phyloP scores from a whole-genome alignment of 30 jellyfish, hydroid and myxozoan species.

The Calvadosia cruxmelitensis region DNA sequence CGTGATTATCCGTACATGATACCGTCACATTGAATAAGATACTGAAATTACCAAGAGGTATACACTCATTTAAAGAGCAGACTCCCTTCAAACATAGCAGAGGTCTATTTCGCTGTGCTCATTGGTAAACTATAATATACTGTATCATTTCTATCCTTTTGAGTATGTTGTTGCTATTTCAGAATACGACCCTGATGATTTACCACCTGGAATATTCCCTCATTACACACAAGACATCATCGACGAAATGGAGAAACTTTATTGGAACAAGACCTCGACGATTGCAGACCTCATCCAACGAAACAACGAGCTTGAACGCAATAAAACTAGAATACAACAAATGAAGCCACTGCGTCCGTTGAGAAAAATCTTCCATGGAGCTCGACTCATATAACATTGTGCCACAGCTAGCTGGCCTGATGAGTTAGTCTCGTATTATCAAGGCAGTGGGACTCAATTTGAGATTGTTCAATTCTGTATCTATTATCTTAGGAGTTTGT shows the following conservation, averaged over 20 bases:
- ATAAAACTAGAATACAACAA: constrained; percentile 7
- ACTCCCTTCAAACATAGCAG: too few species aligned
- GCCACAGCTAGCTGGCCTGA: not conserved
- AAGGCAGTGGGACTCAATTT: not conserved
- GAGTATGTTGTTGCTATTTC: too few species aligned
- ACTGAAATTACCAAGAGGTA: too few species aligned
- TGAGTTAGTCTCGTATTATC: too few species aligned
- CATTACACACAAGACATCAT: constrained; percentile 50
- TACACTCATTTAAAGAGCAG: too few species aligned
- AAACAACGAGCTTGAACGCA: constrained; percentile 32
- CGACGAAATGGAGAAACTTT: constrained; percentile 38
- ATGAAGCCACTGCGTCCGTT: constrained; percentile 6
- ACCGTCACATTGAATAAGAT: too few species aligned
- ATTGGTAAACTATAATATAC: too few species aligned
- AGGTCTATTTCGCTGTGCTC: too few species aligned
- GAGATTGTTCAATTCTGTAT: not conserved
- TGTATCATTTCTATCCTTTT: too few species aligned
- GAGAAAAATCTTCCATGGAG: not conserved
- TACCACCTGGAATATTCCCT: constrained; percentile 41
- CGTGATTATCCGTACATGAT: too few species aligned
- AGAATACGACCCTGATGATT: constrained; percentile 36
- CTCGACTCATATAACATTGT: not conserved
- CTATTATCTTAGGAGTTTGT: not conserved
- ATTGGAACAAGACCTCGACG: constrained; percentile 43
- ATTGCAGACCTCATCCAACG: constrained; percentile 21